Conservation (phyloP, 2,888 invertebrate genomes). For the Leptinotarsa peninsularis region DNA sequence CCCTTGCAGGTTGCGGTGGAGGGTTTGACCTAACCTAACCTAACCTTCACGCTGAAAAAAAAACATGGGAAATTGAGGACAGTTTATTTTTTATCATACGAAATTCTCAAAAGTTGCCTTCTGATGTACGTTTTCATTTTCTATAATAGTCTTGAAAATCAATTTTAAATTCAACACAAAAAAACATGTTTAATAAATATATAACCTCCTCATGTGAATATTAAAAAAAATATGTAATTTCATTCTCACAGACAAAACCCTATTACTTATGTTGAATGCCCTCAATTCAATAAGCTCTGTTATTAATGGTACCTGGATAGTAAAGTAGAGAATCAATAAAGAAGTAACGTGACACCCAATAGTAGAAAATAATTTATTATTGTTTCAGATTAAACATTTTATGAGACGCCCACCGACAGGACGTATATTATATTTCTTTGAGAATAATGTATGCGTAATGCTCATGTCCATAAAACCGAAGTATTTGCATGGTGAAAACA, state of each 20-base stretch:
- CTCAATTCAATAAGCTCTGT: not conserved
- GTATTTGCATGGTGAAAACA: not conserved
- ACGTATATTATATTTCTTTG: conserved; percentile 5
- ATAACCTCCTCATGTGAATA: too few relatives aligned
- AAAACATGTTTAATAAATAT: too few relatives aligned
- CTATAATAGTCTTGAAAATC: too few relatives aligned
- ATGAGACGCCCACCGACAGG: conserved; percentile 9
- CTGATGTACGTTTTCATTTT: too few relatives aligned
- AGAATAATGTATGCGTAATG: conserved; percentile 1
- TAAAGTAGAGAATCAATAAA: not conserved
- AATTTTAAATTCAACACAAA: too few relatives aligned
- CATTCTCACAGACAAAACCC: not conserved
- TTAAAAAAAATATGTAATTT: not conserved
- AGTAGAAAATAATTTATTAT: not conserved
- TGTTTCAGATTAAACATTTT: conserved; percentile 6
- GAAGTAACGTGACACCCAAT: not conserved
- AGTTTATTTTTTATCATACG: too few relatives aligned
- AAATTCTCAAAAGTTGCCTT: too few relatives aligned
- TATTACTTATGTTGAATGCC: not conserved
- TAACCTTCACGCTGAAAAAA: too few relatives aligned
- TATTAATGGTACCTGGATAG: not conserved
- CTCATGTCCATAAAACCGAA: not conserved
- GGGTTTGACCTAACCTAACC: too few relatives aligned
- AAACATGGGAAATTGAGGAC: too few relatives aligned
- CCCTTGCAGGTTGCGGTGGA: too few relatives aligned